Percentiles rank a stretch among this genome's conserved stretches.
phyloP scores from a whole-genome alignment of 2,888 invertebrate genomes.

The Exephanes ischioxanthus region DNA sequence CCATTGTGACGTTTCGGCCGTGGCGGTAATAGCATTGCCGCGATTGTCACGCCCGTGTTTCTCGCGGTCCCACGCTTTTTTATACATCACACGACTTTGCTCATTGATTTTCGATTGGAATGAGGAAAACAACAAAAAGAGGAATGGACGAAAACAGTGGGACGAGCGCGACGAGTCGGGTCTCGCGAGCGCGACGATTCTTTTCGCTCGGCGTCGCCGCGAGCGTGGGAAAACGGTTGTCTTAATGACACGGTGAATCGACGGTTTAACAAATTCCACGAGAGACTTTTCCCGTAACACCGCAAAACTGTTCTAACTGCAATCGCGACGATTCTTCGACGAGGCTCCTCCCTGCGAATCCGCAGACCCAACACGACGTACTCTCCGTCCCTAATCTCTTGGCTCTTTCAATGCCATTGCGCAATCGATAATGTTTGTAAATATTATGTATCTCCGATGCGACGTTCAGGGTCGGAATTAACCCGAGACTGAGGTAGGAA shows the following conservation, averaged over 20 bases:
- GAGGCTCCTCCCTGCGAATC: background rate
- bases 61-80: background rate
- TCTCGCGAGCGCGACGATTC: background rate
- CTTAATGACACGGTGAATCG: background rate
- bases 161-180: background rate
- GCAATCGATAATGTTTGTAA: constrained; percentile 54
- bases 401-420: constrained; percentile 6
- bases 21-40: constrained; percentile 30
- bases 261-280: background rate
- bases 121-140: background rate
- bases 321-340: background rate
- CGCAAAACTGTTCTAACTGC: background rate
- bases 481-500: background rate
- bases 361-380: background rate
- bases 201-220: background rate
- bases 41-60: constrained; percentile 59
- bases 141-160: background rate
- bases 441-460: constrained; percentile 31
- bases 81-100: background rate
- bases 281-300: background rate
- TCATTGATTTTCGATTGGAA: constrained; percentile 11
- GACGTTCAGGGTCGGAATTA: background rate
- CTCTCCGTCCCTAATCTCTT: background rate
- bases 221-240: background rate
- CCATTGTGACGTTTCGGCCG: constrained; percentile 15